phyloP scores from a whole-genome alignment of 2,797 vertebrate genomes.

The Picus viridis region DNA sequence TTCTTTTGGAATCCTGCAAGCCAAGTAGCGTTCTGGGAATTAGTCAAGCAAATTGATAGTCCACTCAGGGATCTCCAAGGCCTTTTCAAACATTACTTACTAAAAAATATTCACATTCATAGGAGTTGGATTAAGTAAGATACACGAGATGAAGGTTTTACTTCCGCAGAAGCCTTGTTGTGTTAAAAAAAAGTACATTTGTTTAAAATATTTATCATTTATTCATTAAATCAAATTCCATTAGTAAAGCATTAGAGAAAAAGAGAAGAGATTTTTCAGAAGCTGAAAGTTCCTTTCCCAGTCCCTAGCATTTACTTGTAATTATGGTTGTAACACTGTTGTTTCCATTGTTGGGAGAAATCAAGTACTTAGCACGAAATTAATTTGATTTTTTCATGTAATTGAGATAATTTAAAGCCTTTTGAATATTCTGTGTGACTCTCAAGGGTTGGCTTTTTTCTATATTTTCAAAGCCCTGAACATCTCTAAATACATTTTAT shows the following conservation, averaged over 20 bases:
- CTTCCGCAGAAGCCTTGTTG: neutral
- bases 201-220: neutral
- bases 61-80: conserved; percentile 34
- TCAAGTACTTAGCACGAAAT: neutral
- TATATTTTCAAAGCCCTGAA: neutral
- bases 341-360: neutral
- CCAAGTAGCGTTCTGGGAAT: conserved; percentile 19
- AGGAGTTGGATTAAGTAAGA: neutral
- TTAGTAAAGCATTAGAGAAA: neutral
- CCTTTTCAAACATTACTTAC: conserved; percentile 11
- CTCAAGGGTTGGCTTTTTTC: neutral
- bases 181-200: neutral
- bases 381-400: neutral
- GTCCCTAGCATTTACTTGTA: neutral
- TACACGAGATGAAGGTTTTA: neutral
- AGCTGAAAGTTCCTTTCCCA: neutral
- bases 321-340: neutral
- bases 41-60: conserved; percentile 41
- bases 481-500: neutral
- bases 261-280: neutral
- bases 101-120: neutral
- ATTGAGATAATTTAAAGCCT: neutral
- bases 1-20: conserved; percentile 25
- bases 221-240: neutral
- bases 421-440: neutral